Conservation (phyloP, 2,797 vertebrate genomes). For the Orientallactaga sibirica region DNA sequence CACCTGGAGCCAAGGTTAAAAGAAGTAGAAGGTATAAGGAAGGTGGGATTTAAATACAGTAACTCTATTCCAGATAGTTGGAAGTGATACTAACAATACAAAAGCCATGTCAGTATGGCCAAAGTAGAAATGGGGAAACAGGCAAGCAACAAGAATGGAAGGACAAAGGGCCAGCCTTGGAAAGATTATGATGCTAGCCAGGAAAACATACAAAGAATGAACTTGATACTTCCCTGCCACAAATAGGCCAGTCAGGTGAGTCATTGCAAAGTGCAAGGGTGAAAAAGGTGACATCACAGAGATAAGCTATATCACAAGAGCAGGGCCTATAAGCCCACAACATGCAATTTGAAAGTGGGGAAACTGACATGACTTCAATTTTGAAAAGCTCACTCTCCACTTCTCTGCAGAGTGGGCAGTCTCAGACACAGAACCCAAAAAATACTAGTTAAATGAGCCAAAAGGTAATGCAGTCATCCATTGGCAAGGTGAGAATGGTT, state of each 20-base stretch:
- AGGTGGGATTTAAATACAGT: not conserved
- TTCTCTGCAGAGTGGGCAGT: not conserved
- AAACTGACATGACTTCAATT: not conserved
- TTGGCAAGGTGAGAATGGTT: not conserved
- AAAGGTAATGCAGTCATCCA: not conserved
- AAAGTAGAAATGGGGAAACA: not conserved
- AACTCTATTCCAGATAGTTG: not conserved
- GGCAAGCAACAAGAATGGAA: not conserved
- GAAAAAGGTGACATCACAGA: not conserved
- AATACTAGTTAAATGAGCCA: accelerated
- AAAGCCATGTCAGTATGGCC: not conserved
- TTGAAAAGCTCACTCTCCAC: not conserved
- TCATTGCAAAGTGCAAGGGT: not conserved
- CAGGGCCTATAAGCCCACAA: accelerated
- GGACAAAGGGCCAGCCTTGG: not conserved
- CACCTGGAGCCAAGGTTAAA: accelerated
- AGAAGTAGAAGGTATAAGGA: not conserved
- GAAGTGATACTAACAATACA: not conserved
- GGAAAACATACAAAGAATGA: not conserved
- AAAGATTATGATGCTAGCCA: not conserved
- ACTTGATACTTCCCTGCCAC: not conserved
- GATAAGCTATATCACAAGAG: accelerated
- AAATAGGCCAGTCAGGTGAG: not conserved
- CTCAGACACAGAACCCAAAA: not conserved
- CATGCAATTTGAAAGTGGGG: not conserved